Percentiles rank a stretch among this genome's conserved stretches.
phyloP scores from a whole-genome alignment of 2,888 invertebrate genomes.

The Hydrotaea diabolus region DNA sequence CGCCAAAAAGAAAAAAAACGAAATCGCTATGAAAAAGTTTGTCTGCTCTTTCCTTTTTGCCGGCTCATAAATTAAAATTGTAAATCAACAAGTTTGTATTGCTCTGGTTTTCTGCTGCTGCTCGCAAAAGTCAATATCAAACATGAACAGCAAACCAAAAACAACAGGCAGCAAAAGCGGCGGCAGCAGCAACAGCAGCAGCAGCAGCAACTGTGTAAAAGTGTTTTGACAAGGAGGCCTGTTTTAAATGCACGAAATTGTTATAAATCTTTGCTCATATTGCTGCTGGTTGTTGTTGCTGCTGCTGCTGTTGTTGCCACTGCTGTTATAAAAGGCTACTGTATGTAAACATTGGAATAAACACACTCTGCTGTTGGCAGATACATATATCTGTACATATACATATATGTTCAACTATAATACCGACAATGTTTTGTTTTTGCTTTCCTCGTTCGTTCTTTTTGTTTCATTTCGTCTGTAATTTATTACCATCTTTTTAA shows the following conservation, averaged over 20 bases:
- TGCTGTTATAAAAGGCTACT: constrained; percentile 60
- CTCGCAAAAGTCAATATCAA: constrained; percentile 61
- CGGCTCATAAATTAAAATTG: constrained; percentile 34
- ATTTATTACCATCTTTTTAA: constrained; percentile 68
- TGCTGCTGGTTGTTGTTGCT: constrained; percentile 48
- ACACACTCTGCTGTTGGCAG: constrained; percentile 40
- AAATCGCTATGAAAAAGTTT: not conserved
- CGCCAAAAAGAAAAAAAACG: no score
- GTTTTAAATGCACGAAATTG: constrained; percentile 70
- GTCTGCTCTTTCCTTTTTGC: not conserved
- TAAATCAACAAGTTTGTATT: constrained; percentile 68
- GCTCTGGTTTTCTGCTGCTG: constrained; percentile 28
- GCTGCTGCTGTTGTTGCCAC: constrained; percentile 29
- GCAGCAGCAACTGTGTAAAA: constrained; percentile 52
- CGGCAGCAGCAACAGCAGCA: constrained; percentile 27
- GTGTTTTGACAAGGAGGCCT: constrained; percentile 69
- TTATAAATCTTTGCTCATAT: constrained; percentile 69
- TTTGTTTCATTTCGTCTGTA: constrained; percentile 46
- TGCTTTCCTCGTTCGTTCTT: constrained; percentile 14
- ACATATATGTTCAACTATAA: constrained; percentile 9
- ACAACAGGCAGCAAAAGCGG: constrained; percentile 35
- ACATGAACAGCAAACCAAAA: not conserved
- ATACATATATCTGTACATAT: constrained; percentile 33
- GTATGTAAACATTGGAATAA: constrained; percentile 55
- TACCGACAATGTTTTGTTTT: not conserved